Evolutionary conservation across 2,888 invertebrate genomes (phyloP).

Genomic region (Clistopyga incitator): DNA sequence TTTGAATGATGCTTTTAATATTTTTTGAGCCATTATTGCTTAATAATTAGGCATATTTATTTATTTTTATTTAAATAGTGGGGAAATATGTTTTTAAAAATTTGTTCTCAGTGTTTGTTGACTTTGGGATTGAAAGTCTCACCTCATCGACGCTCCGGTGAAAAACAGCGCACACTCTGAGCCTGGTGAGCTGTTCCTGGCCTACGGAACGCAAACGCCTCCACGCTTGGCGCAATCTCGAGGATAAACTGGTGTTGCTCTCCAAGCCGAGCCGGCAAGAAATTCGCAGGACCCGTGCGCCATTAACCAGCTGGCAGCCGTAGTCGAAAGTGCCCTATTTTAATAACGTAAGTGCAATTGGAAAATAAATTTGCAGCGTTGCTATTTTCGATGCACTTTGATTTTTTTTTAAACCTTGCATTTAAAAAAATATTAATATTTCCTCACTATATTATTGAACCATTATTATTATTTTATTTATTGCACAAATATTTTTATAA

Average conservation of each 20-base stretch:
- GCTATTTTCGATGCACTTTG: not conserved
- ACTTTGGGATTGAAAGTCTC: slow-evolving; percentile 32
- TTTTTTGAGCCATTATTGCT: no score
- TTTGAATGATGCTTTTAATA: no score
- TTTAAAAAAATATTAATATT: not conserved
- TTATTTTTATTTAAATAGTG: no score
- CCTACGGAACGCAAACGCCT: slow-evolving; percentile 88
- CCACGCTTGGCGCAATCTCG: slow-evolving; percentile 89
- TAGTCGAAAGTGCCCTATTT: slow-evolving; percentile 92
- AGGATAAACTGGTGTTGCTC: slow-evolving; percentile 86
- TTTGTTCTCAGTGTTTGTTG: not conserved
- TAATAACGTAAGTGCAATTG: not conserved
- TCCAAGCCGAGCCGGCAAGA: slow-evolving; percentile 88
- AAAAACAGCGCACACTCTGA: slow-evolving; percentile 91
- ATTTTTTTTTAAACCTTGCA: not conserved
- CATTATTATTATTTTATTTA: no score
- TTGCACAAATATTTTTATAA: no score
- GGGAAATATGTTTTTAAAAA: not conserved
- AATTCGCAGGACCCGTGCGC: slow-evolving; percentile 89
- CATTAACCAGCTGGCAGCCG: slow-evolving; percentile 91
- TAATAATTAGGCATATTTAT: no score
- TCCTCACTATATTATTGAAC: not conserved
- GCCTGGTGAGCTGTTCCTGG: slow-evolving; percentile 91
- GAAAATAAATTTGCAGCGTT: not conserved
- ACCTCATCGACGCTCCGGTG: slow-evolving; percentile 87